Base-by-base conservation (phyloP, 2,797 vertebrate genomes). In the Monodelphis domestica region DNA sequence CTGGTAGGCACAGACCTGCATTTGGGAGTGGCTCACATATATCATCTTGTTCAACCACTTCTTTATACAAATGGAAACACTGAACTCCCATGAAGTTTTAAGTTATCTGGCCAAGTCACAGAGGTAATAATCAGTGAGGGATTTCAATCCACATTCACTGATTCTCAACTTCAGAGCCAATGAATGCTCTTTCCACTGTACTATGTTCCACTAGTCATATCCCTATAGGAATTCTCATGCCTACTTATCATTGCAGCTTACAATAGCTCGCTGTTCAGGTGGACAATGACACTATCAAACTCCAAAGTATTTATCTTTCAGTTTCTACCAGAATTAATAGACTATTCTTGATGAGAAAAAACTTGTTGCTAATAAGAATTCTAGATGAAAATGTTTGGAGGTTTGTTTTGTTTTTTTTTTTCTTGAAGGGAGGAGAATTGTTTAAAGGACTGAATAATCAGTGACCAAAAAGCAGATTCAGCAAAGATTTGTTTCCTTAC, bases 211-310 rank as follows among this genome's bases (percentile, higher is more conserved):
- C 59, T 70, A 7, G 33, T n/a, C 33, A n/a, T 38, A n/a, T n/a
- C 14, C 33, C 14, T 15, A 70, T 6, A 78, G 21, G 38, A 78
- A 90, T 94, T 94, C 87, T 26, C 55, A 50, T 53, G 78, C 52
- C 91, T 56, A 78, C 63, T 87, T 30, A 57, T 92, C 94, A 89
- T 87, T 70, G 93, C 50, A 96, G 94, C 70, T 95, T 93, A 21
- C 87, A 94, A 90, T 53, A 92, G 55, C 90, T 91, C 24, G 84
- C 54, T 70, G 50, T 91, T 88, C 90, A 92, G 90, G 91, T 89
- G 21, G n/a, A n/a, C n/a, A n/a, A n/a, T 94, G 87, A 94, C 91
- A 95, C 15, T 54, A 92, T 91, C 96, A 97, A 33, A 94, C 28
- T 91, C 90, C 90, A 45, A 45, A 94, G 89, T 4, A 78, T 12